Evolutionary conservation across 2,797 vertebrate species (phyloP).

Genomic region (Serranus cabrilla): DNA sequence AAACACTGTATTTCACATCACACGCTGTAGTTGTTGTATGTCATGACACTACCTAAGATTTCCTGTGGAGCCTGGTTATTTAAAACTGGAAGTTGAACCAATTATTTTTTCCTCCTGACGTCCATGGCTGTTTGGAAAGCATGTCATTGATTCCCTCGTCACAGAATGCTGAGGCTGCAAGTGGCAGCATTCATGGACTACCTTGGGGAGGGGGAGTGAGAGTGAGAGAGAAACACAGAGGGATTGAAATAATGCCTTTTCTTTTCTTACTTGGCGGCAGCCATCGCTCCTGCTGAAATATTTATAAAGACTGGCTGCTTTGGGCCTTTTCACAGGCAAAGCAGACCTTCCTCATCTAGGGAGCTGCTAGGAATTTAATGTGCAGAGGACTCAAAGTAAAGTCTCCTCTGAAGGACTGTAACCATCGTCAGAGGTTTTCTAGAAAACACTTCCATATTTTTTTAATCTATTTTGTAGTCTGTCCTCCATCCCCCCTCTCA

Average conservation of each 20-base stretch:
- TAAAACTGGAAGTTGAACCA: slow-evolving; percentile 22
- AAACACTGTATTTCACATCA: not conserved
- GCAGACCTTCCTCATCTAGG: slow-evolving; percentile 26
- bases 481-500: slow-evolving; percentile 47
- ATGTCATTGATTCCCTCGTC: slow-evolving; percentile 52
- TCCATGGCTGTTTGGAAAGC: slow-evolving; percentile 45
- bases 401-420: slow-evolving; percentile 33
- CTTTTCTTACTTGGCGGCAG: slow-evolving; percentile 47
- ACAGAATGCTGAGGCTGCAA: slow-evolving; percentile 61
- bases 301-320: slow-evolving; percentile 53
- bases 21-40: not conserved
- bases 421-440: slow-evolving; percentile 11
- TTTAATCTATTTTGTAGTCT: slow-evolving; percentile 49
- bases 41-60: not conserved
- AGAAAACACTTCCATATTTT: slow-evolving; percentile 39
- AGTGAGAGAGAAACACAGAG: slow-evolving; percentile 32
- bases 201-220: slow-evolving; percentile 19
- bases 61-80: not conserved
- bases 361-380: slow-evolving; percentile 37
- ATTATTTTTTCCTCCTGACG: slow-evolving; percentile 19
- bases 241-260: slow-evolving; percentile 39
- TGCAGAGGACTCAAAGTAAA: slow-evolving; percentile 39
- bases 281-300: slow-evolving; percentile 55
- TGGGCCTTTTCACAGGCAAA: slow-evolving; percentile 42
- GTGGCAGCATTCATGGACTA: slow-evolving; percentile 52